Base-by-base conservation (phyloP, 1,140 invertebrate species). In the Ceratina australensis region DNA sequence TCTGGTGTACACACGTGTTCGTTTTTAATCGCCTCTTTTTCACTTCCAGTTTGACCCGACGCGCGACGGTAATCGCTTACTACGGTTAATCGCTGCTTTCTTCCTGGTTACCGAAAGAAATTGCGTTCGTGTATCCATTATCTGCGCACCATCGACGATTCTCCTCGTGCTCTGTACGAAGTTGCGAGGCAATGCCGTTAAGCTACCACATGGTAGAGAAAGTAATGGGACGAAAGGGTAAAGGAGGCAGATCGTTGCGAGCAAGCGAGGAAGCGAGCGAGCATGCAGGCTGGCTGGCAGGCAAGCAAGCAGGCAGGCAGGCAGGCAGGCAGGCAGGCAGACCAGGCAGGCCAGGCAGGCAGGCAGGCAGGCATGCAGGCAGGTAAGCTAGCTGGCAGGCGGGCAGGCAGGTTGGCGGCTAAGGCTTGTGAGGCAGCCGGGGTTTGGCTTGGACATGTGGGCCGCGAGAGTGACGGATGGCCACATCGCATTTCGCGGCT, bases 401-500 rank as follows among this genome's bases (percentile, higher is more conserved):
- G 33, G 33, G 33, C 33, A 42, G 33, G 33, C 33, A 42, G 33
- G 33, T 42, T 42, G 33, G 33, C 33, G 33, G 33, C 33, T 42
- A 42, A 42, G 33, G 33, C 33, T 42, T 42, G 52, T 3, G 52
- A 52, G 57, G 59, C 78, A 71, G 74, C 60, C 79, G 75, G 74
- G 66, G 72, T 72, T 50, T 61, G 76, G 81, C 78, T 77, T 80
- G 84, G 85, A 89, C 85, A 85, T 66, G 81, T 80, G 86, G 86
- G 84, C 85, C 85, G 86, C 81, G 76, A 73, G 86, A 89, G 88
- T 92, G 91, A 92, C 90, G 90, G 91, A 92, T 92, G 90, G 87
- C 89, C 87, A 89, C 89, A 90, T 91, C 90, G 91, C 90, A 91
- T 92, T 91, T 91, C 88, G 90, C 88, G 88, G 87, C 89, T 90